Conservation (phyloP, 2,888 invertebrate genomes). For the Chironomus tentans region DNA sequence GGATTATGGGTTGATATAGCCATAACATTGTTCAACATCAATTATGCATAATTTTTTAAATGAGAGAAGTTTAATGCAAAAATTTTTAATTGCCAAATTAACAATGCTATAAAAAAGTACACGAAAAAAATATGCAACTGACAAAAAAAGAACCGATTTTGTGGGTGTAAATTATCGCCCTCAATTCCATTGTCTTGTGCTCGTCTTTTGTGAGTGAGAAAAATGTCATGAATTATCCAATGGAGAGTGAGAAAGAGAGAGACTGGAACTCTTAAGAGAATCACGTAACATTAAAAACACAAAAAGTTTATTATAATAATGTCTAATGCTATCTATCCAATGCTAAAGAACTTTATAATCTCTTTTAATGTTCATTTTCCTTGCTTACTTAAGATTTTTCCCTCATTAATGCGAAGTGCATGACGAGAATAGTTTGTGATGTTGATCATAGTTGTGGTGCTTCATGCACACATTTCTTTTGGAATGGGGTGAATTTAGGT, state of each 20-base stretch:
- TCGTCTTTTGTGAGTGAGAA: not conserved
- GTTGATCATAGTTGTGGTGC: too few species aligned
- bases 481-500: too few species aligned
- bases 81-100: not conserved
- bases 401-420: too few species aligned
- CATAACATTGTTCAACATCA: not conserved
- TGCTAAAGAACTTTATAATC: too few species aligned
- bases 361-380: too few species aligned
- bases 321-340: too few species aligned
- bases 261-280: not conserved
- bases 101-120: not conserved
- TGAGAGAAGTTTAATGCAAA: not conserved
- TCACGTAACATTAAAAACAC: too few species aligned
- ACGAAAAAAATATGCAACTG: not conserved
- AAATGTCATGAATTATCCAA: not conserved
- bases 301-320: too few species aligned
- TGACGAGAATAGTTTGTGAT: too few species aligned
- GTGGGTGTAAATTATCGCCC: not conserved
- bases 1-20: not conserved
- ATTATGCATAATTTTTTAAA: not conserved
- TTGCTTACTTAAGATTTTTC: too few species aligned
- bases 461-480: too few species aligned
- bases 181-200: not conserved
- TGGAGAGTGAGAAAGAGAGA: not conserved
- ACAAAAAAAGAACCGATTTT: too few species aligned